Conservation (phyloP, 2,797 vertebrate species). For the Chelon labrosus region DNA sequence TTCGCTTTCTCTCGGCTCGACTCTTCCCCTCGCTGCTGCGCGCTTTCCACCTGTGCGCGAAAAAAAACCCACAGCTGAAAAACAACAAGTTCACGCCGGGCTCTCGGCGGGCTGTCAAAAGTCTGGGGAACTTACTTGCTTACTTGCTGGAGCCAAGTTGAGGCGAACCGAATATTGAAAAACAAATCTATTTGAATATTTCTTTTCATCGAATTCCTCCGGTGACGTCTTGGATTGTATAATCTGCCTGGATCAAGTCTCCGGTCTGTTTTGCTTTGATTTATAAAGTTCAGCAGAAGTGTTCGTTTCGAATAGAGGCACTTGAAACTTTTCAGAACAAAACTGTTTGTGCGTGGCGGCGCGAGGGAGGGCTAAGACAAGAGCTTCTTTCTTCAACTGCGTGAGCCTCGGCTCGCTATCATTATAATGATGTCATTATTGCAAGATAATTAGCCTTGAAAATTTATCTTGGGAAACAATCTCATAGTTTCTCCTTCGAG, state of each 20-base stretch:
- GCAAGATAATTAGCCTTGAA: constrained; percentile 73
- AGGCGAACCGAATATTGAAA: constrained; percentile 2
- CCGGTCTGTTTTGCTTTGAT: too few species aligned
- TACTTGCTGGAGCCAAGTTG: neutral
- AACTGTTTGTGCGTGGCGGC: constrained; percentile 3
- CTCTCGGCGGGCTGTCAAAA: constrained; percentile 38
- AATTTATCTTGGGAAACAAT: constrained; percentile 66
- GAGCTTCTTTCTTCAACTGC: constrained; percentile 47
- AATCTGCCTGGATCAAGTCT: too few species aligned
- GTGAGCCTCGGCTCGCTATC: constrained; percentile 49
- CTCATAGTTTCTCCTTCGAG: constrained; percentile 53
- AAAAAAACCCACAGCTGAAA: constrained; percentile 38
- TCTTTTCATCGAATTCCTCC: neutral
- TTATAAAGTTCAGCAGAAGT: neutral
- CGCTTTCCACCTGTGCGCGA: constrained; percentile 44
- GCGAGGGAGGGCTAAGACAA: constrained; percentile 3
- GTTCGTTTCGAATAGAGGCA: too few species aligned
- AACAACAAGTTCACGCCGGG: constrained; percentile 31
- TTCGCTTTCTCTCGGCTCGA: constrained; percentile 2
- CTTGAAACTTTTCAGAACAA: neutral
- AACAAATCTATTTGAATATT: neutral
- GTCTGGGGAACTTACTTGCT: constrained; percentile 9
- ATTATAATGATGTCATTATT: constrained; percentile 73
- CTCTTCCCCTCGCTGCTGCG: neutral
- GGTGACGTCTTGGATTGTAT: neutral